Evolutionary conservation across 2,888 invertebrate genomes (phyloP).

Genomic region (Microctonus brassicae): DNA sequence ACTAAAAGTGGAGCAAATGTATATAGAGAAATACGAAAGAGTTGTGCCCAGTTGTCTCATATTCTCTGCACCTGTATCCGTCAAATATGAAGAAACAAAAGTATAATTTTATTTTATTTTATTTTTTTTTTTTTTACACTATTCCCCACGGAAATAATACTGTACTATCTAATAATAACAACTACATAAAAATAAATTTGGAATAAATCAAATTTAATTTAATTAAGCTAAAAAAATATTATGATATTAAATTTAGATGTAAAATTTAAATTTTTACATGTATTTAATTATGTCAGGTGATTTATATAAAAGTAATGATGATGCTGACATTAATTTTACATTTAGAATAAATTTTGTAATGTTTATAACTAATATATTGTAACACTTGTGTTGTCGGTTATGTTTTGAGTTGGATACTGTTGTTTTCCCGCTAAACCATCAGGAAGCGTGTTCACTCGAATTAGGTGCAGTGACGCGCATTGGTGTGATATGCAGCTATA

Average conservation of each 20-base stretch:
- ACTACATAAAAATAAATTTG: no score
- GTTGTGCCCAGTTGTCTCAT: no score
- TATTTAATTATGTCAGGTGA: not conserved
- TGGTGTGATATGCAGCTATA: constrained; percentile 26
- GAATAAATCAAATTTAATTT: no score
- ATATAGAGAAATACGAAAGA: no score
- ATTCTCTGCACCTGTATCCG: no score
- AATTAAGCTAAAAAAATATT: not conserved
- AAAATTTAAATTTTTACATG: not conserved
- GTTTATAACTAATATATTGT: not conserved
- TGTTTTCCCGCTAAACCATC: constrained; percentile 19
- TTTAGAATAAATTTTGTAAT: not conserved
- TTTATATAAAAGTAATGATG: not conserved
- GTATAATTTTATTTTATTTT: no score
- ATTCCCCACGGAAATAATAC: no score
- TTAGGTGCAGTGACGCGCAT: constrained; percentile 15
- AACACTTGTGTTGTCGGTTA: not conserved
- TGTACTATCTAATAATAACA: no score
- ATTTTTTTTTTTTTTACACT: no score
- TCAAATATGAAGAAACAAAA: no score
- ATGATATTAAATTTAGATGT: not conserved
- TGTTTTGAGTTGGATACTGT: not conserved
- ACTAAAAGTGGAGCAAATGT: no score
- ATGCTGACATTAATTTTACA: not conserved
- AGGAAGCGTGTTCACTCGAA: constrained; percentile 21